These are phyloP conservation scores for Sarcophaga bullata DNA, from an alignment of 1,140 invertebrate species.

Conservation along the genomic window DNA sequence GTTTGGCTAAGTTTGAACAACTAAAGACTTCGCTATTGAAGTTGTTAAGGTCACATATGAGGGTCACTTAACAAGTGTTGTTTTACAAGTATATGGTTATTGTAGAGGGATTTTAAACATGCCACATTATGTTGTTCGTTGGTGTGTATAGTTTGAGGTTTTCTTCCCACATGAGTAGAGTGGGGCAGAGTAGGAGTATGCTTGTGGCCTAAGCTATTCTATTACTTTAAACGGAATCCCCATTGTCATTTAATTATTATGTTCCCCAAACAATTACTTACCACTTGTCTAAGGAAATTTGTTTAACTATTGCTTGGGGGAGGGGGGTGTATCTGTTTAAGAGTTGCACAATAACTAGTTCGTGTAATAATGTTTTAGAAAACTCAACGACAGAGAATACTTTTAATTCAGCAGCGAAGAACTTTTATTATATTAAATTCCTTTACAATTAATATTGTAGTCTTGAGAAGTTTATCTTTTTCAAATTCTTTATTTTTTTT, in stretches of 20 bases:
- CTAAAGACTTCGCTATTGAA: background rate
- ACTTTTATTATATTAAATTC: too few relatives aligned
- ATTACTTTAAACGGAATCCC: background rate
- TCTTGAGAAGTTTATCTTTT: too few relatives aligned
- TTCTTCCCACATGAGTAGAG: background rate
- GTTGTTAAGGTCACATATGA: slow-evolving; percentile 6
- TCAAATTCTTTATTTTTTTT: background rate
- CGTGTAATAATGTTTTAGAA: too few relatives aligned
- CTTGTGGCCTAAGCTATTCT: background rate
- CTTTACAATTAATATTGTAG: too few relatives aligned
- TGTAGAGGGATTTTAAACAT: background rate
- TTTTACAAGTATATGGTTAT: background rate
- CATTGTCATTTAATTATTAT: slow-evolving; percentile 27
- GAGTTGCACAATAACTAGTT: too few relatives aligned
- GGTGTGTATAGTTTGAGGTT: background rate
- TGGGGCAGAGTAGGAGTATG: background rate
- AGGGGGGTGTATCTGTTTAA: too few relatives aligned
- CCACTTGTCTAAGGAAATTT: slow-evolving; percentile 23
- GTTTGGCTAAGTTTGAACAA: background rate
- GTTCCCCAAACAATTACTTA: slow-evolving; percentile 30
- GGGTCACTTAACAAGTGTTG: slow-evolving; percentile 11
- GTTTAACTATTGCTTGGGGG: background rate
- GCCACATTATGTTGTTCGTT: background rate
- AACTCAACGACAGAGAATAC: too few relatives aligned
- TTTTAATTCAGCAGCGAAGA: too few relatives aligned